A percentile compares a stretch with the other conserved stretches of the same genome.
phyloP scores from a whole-genome alignment of 1,140 invertebrate genomes.

The Drosophila sturtevanti region DNA sequence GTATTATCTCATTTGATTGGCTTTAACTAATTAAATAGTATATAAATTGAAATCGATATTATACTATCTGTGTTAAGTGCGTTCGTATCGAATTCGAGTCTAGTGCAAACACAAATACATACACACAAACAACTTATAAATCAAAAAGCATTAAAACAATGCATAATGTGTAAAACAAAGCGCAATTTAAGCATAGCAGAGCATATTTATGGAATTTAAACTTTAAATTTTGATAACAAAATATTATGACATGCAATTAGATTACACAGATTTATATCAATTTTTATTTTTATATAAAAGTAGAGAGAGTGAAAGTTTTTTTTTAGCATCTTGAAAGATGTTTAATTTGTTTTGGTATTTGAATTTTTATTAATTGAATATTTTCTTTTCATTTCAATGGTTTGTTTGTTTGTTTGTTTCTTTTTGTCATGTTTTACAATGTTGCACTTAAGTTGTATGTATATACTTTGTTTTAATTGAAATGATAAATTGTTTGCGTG shows the following conservation, averaged over 20 bases:
- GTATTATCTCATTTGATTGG: slow-evolving; percentile 21
- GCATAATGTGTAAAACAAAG: slow-evolving; percentile 76
- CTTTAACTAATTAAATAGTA: slow-evolving; percentile 12
- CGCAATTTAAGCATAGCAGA: slow-evolving; percentile 70
- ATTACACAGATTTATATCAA: slow-evolving; percentile 29
- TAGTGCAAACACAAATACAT: slow-evolving; percentile 46
- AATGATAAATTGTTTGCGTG: slow-evolving; percentile 76
- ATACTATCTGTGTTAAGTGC: slow-evolving; percentile 31
- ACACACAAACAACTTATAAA: slow-evolving; percentile 77
- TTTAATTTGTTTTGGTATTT: slow-evolving; percentile 20
- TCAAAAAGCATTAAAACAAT: slow-evolving; percentile 69
- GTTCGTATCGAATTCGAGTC: slow-evolving; percentile 39
- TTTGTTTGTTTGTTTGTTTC: slow-evolving; percentile 42
- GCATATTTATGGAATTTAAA: slow-evolving; percentile 28
- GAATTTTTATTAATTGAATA: slow-evolving; percentile 24
- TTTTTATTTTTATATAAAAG: slow-evolving; percentile 30
- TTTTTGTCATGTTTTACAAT: slow-evolving; percentile 76
- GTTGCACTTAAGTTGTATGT: slow-evolving; percentile 78
- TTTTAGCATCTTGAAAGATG: slow-evolving; percentile 24
- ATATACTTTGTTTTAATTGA: slow-evolving; percentile 53
- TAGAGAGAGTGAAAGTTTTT: slow-evolving; percentile 14
- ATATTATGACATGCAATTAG: slow-evolving; percentile 61
- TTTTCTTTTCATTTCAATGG: slow-evolving; percentile 17
- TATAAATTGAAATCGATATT: slow-evolving; percentile 8
- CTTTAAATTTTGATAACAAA: slow-evolving; percentile 47